A percentile compares a stretch with the other conserved stretches of the same genome.
phyloP scores from a whole-genome alignment of 2,797 vertebrate species.

The Acanthis flammea region DNA sequence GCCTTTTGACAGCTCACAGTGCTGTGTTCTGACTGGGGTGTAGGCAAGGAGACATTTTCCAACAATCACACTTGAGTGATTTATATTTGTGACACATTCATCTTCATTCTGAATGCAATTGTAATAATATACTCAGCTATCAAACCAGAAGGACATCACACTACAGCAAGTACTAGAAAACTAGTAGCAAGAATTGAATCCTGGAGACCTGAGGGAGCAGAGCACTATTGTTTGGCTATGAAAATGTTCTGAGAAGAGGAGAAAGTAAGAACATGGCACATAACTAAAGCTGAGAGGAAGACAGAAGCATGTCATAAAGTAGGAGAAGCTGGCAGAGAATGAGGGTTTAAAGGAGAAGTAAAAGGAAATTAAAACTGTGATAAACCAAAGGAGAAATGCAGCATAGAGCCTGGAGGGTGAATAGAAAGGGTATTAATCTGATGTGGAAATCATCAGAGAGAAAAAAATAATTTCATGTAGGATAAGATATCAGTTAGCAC shows the following conservation, averaged over 20 bases:
- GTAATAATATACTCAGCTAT: neutral
- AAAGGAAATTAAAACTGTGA: conserved; percentile 24
- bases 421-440: neutral
- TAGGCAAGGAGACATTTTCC: neutral
- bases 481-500: conserved; percentile 20
- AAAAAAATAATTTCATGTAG: conserved; percentile 13
- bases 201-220: neutral
- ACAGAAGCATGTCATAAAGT: neutral
- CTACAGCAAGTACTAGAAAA: neutral
- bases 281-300: neutral
- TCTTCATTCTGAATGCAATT: neutral
- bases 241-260: neutral
- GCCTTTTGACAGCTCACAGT: neutral
- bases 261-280: neutral
- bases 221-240: neutral
- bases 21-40: neutral
- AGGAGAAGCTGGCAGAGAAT: neutral
- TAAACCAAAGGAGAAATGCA: neutral
- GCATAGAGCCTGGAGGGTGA: neutral
- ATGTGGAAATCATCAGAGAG: neutral
- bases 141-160: neutral
- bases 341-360: neutral
- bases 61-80: neutral
- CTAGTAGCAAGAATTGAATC: neutral
- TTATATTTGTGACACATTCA: conserved; percentile 17